Conservation (phyloP, 2,113 vertebrate genomes). For the Setophaga kirtlandii region DNA sequence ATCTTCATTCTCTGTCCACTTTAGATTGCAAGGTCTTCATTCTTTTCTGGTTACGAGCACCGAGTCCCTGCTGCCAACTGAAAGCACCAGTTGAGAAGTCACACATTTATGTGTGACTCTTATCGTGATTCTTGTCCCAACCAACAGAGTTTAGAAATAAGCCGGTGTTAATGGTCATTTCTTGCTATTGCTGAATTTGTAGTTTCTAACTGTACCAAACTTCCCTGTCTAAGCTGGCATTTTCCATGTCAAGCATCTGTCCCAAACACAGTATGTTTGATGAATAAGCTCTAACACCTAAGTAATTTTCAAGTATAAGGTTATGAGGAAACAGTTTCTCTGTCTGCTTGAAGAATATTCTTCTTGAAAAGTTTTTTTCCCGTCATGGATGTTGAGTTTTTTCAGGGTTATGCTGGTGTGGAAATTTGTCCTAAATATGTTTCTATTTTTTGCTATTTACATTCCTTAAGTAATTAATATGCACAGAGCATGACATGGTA, state of each 20-base stretch:
- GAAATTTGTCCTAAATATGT: background rate
- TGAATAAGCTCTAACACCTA: background rate
- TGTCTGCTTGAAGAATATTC: background rate
- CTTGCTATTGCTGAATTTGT: background rate
- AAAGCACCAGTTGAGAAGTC: background rate
- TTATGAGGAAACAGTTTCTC: background rate
- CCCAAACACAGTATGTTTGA: background rate
- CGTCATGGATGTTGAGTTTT: background rate
- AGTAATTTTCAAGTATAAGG: background rate
- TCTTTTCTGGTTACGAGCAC: background rate
- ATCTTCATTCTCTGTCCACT: background rate
- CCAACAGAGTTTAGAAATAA: background rate
- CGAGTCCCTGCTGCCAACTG: background rate
- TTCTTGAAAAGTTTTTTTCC: background rate
- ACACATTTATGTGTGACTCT: fast-evolving
- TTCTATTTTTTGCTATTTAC: background rate
- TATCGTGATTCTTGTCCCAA: background rate
- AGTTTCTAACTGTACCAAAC: background rate
- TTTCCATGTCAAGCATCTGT: background rate
- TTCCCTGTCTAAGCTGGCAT: background rate
- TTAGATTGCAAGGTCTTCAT: background rate
- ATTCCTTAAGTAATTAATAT: background rate
- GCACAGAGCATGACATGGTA: background rate
- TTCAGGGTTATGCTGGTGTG: background rate
- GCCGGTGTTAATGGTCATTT: background rate